Base-by-base conservation (phyloP, 1,140 invertebrate genomes). In the Leptestheria dahalacensis region DNA sequence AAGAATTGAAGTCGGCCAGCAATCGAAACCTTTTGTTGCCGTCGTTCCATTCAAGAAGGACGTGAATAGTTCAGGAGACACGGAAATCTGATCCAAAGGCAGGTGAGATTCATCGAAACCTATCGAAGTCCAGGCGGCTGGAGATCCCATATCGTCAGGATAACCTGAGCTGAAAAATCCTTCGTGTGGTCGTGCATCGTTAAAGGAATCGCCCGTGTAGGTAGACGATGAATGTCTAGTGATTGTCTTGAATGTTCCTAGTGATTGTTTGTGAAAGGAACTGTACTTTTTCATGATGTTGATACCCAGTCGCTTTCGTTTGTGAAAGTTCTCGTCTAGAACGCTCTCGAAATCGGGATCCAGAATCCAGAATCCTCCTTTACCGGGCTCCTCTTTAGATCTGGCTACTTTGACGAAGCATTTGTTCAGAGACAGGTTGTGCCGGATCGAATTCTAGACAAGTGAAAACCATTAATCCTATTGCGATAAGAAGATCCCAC, bases 301-400 rank as follows among this genome's bases (percentile, higher is more conserved):
- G n/a, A 57, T 28, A 15, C 53, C 53, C 12, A 62, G 23, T 12
- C 82, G 73, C 60, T 79, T 72, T 65, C 81, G 81, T 49, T 79
- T 79, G 56, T 79, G 73, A 57, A 81, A 79, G 0, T 84, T 86
- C 56, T 88, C 85, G 64, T 88, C 84, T 48, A 88, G 70, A n/a
- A 83, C 75, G 33, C 88, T 85, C 10, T 86, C 72, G 62, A 75
- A 78, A 21, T 74, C 72, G 0, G 78, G 78, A 63, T 95, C 90
- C 2, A 95, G 75, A 64, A 84, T 82, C 91, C 91, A 95, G 70
- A 93, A 95, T 0, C 90, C 90, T 2, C 91, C 91, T 73, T 94
- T 94, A 0, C 91, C 90, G 0, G 89, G 89, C 67, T 93, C 88
- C 61, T 92, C 86, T 73, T 93, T 93, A 1, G 84, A 83, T n/a